Evolutionary conservation across 1,140 invertebrate genomes (phyloP).

Genomic region (Drosophila chauvacae): DNA sequence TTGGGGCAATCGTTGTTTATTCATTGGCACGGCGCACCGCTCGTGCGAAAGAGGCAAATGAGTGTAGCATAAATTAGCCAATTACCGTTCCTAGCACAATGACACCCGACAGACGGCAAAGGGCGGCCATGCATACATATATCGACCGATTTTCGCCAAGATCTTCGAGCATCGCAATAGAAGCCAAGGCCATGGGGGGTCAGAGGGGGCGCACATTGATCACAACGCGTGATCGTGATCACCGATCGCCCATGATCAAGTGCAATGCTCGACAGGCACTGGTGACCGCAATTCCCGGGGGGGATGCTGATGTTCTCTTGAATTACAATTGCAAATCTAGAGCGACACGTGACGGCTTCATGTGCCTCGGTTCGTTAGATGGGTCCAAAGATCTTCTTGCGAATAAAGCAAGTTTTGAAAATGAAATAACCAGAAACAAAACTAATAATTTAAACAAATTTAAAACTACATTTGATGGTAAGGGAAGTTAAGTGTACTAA

Average conservation of each 20-base stretch:
- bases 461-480: not conserved
- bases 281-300: not conserved
- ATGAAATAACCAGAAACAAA: not conserved
- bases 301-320: not conserved
- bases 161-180: not conserved
- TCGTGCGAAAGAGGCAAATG: slow-evolving; percentile 8
- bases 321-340: slow-evolving; percentile 17
- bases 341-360: slow-evolving; percentile 3
- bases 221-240: slow-evolving; percentile 15
- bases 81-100: slow-evolving; percentile 1
- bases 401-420: not conserved
- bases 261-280: slow-evolving; percentile 4
- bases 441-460: not conserved
- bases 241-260: slow-evolving; percentile 13
- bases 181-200: slow-evolving; percentile 10
- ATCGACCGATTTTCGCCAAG: slow-evolving; percentile 8
- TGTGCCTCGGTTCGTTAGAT: not conserved
- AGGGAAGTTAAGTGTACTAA: too few species aligned
- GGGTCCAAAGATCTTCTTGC: slow-evolving; percentile 4
- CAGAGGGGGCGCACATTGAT: slow-evolving; percentile 1
- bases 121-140: slow-evolving; percentile 4
- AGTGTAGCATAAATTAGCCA: slow-evolving; percentile 12
- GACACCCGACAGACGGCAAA: not conserved
- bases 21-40: not conserved
- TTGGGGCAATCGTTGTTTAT: not conserved